phyloP scores from a whole-genome alignment of 2,113 vertebrate species.

The Thinocorus orbignyianus region DNA sequence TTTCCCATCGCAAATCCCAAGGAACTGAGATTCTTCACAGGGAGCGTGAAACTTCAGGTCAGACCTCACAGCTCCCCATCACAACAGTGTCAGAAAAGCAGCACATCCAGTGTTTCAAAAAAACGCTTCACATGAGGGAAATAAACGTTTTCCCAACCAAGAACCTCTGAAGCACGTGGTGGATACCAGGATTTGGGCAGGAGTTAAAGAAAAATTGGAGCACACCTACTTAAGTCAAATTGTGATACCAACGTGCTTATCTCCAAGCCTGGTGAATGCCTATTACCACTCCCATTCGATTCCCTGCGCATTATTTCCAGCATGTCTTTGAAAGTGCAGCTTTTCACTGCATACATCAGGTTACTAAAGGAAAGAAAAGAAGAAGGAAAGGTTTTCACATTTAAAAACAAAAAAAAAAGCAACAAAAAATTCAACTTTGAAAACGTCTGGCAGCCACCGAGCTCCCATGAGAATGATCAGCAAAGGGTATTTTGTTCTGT shows the following conservation, averaged over 20 bases:
- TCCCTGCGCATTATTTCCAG: not conserved
- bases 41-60: not conserved
- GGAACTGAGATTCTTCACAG: not conserved
- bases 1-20: not conserved
- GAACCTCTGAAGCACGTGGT: not conserved
- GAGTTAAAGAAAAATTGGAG: not conserved
- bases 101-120: not conserved
- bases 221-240: not conserved
- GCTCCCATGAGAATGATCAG: not conserved
- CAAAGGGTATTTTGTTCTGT: not conserved
- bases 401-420: not conserved
- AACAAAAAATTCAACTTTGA: not conserved
- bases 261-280: not conserved
- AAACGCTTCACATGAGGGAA: not conserved
- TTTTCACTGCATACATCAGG: not conserved
- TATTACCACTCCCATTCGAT: not conserved
- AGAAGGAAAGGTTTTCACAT: not conserved
- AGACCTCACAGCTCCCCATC: not conserved
- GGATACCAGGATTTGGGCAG: not conserved
- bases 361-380: not conserved
- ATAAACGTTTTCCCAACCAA: not conserved
- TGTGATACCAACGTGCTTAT: not conserved
- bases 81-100: not conserved
- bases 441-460: constrained; percentile 17
- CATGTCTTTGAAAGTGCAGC: not conserved